Base-by-base conservation (phyloP, 2,888 invertebrate species). In the Platycheirus albimanus region DNA sequence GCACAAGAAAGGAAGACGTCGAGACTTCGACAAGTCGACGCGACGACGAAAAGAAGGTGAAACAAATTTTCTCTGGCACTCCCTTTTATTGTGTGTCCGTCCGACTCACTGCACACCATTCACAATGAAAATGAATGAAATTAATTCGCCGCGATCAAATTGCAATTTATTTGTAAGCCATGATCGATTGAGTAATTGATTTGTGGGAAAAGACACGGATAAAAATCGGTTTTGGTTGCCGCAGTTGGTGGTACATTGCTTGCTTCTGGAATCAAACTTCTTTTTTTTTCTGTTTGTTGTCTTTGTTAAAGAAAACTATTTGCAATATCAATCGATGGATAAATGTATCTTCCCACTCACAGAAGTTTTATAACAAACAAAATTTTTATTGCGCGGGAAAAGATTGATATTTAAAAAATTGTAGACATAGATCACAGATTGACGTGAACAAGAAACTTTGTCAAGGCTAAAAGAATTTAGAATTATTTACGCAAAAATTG, bases 141-240 rank as follows among this genome's bases (percentile, higher is more conserved):
- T 71, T 71, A 77, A 49, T 41, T 30, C 81, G 11, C 30, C 15
- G 20, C 45, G 66, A 76, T 81, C 77, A 47, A 61, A 56, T 77
- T 71, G 77, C 81, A 77, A 58, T 13, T 24, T 20, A 56, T 3
- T 24, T 36, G 41, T 24, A 38, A 43, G 24, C 28, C 30, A 47
- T 67, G 77, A 81, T 77, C 77, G 66, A 61, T 77, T 81, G 71
- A 49, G 71, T 49, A 77, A 81, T 71, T 81, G 81, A 81, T 77
- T 81, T 81, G 77, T 63, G 76, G 58, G 70, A 76, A 66, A 69
- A 64, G 54, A 30, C 36, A 47, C n/a, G n/a, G 47, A 49, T 51
- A 33, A 38, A 64, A 24, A 33, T 49, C 38, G 33, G 54, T 41
- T 61, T 58, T 38, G 41, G 28, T 7, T 10, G 19, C 13, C 28